Percentiles rank a stretch among this genome's conserved stretches.
Evolutionary conservation across 2,888 invertebrate species (phyloP).

Genomic region (Tortricodes alternella): DNA sequence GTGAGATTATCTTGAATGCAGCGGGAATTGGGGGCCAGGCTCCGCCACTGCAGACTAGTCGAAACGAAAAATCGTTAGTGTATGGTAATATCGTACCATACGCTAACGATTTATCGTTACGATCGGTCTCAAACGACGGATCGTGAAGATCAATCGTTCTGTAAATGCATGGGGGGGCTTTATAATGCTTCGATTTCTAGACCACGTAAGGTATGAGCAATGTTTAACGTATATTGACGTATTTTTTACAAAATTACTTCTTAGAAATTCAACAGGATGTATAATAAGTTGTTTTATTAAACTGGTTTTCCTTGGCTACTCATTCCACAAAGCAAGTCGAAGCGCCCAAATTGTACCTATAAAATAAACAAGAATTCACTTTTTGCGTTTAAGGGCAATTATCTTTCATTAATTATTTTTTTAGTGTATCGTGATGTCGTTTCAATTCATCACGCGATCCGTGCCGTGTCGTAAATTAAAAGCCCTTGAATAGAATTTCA

Average conservation of each 20-base stretch:
- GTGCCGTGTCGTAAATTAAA: no score
- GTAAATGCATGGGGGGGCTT: no score
- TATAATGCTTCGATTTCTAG: not conserved
- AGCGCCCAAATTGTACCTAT: not conserved
- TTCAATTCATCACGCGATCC: not conserved
- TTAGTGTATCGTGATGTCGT: not conserved
- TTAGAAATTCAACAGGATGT: conserved; percentile 23
- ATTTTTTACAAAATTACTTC: conserved; percentile 17
- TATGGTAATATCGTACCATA: no score
- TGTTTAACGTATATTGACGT: not conserved
- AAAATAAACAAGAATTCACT: conserved; percentile 3
- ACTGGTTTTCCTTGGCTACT: conserved; percentile 23
- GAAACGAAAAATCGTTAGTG: no score
- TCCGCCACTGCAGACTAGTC: no score
- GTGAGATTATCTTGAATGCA: no score
- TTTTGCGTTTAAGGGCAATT: not conserved
- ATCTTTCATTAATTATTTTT: not conserved
- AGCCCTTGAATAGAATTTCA: not conserved
- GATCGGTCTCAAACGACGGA: no score
- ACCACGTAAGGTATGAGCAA: not conserved
- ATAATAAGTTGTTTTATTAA: conserved; percentile 21
- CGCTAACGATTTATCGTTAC: no score
- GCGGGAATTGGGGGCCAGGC: no score
- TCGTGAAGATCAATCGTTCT: no score
- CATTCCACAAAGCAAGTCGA: conserved; percentile 12